Evolutionary conservation across 1,140 invertebrate species (phyloP).

Genomic region (Procambarus clarkii): DNA sequence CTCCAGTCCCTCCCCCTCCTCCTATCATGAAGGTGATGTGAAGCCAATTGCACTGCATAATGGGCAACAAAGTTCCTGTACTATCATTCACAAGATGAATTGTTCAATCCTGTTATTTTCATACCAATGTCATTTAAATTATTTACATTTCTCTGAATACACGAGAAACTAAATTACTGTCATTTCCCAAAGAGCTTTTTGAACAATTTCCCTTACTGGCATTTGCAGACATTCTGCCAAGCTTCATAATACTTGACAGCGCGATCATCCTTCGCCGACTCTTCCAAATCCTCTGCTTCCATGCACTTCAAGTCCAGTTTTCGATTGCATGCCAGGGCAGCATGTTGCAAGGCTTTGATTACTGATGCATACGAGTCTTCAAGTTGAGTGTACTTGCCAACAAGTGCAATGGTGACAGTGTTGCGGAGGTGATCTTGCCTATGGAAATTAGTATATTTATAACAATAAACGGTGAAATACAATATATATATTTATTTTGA

Average conservation of each 20-base stretch:
- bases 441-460: background rate
- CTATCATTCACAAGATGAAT: no score
- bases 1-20: no score
- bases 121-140: no score
- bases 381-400: constrained; percentile 99
- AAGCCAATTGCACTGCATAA: no score
- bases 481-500: background rate
- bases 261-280: constrained; percentile 82
- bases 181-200: no score
- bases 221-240: constrained; percentile 92
- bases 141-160: no score
- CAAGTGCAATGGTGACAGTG: constrained; percentile 93
- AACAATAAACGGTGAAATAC: background rate
- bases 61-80: no score
- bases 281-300: constrained; percentile 88
- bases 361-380: constrained; percentile 98
- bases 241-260: constrained; percentile 93
- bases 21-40: no score
- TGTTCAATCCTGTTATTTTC: no score
- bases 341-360: constrained; percentile 95
- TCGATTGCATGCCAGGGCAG: constrained; percentile 87
- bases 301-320: constrained; percentile 85
- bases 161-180: no score
- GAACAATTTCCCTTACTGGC: constrained; percentile 81
- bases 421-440: constrained; percentile 87